Percentiles rank a stretch among this genome's conserved stretches.
phyloP scores from a whole-genome alignment of 2,113 vertebrate genomes.

The Equus przewalskii region DNA sequence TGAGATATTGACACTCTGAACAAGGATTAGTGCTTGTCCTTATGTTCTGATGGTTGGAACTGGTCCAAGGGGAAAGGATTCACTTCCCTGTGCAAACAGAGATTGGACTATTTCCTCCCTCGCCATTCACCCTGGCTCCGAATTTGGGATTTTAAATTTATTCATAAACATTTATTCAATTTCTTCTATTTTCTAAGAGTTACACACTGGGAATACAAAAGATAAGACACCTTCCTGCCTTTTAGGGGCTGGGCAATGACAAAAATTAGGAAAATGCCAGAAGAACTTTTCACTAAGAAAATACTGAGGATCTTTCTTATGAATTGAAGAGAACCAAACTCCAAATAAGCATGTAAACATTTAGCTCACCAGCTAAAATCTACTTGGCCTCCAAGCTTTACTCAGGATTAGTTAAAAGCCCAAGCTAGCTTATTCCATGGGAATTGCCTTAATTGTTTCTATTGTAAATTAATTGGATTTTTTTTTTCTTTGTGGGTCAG shows the following conservation, averaged over 20 bases:
- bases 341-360: neutral
- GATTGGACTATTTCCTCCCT: conserved; percentile 16
- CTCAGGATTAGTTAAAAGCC: conserved; percentile 47
- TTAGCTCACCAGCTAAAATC: conserved; percentile 39
- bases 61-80: neutral
- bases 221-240: neutral
- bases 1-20: conserved; percentile 48
- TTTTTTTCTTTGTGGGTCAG: conserved; percentile 75
- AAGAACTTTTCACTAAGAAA: neutral
- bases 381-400: neutral
- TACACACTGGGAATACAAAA: neutral
- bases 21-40: conserved; percentile 38
- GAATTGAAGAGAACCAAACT: conserved; percentile 29
- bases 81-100: neutral
- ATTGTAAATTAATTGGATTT: conserved; percentile 79
- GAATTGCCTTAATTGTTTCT: conserved; percentile 77
- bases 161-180: conserved; percentile 40
- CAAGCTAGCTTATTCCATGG: conserved; percentile 47
- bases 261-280: conserved; percentile 21
- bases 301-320: neutral
- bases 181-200: neutral
- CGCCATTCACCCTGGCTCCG: neutral
- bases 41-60: neutral
- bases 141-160: conserved; percentile 45
- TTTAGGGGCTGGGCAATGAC: neutral